A percentile compares a stretch with the other conserved stretches of the same genome.
phyloP scores from a whole-genome alignment of 2,113 vertebrate genomes.

The Sebastes fasciatus region DNA sequence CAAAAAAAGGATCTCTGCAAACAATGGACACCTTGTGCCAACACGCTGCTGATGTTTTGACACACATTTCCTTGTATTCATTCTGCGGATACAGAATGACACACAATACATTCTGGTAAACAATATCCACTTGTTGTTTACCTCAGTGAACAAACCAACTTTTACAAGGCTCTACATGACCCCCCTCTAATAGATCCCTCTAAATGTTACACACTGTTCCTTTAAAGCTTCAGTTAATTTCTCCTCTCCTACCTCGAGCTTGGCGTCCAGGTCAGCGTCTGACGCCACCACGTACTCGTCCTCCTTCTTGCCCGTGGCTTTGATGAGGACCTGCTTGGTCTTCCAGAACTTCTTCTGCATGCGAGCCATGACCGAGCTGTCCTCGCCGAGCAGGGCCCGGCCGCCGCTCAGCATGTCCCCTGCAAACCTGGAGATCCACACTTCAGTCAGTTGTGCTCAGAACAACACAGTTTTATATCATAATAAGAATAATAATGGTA shows the following conservation, averaged over 20 bases:
- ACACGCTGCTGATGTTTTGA: not conserved
- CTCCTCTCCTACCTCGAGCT: constrained; percentile 82
- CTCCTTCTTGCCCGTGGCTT: constrained; percentile 91
- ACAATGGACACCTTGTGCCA: constrained; percentile 10
- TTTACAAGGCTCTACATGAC: too few relatives aligned
- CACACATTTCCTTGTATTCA: not conserved
- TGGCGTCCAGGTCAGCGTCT: constrained; percentile 88
- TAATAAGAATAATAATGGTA: not conserved
- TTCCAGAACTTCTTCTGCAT: constrained; percentile 92
- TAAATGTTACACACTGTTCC: too few relatives aligned
- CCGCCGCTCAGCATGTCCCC: constrained; percentile 82
- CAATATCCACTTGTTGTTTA: too few relatives aligned
- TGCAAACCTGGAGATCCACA: constrained; percentile 68
- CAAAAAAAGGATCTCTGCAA: not conserved
- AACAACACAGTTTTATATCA: not conserved
- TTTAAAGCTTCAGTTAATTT: not conserved
- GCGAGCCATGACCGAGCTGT: constrained; percentile 86
- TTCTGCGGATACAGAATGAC: not conserved
- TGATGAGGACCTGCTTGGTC: constrained; percentile 88
- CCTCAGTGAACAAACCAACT: too few relatives aligned
- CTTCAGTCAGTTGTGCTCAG: not conserved
- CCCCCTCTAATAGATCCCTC: too few relatives aligned
- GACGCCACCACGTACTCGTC: constrained; percentile 88
- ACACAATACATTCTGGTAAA: not conserved
- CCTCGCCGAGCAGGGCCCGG: constrained; percentile 79